Conservation (phyloP, 2,888 invertebrate species). For the Schizaphis graminum region DNA sequence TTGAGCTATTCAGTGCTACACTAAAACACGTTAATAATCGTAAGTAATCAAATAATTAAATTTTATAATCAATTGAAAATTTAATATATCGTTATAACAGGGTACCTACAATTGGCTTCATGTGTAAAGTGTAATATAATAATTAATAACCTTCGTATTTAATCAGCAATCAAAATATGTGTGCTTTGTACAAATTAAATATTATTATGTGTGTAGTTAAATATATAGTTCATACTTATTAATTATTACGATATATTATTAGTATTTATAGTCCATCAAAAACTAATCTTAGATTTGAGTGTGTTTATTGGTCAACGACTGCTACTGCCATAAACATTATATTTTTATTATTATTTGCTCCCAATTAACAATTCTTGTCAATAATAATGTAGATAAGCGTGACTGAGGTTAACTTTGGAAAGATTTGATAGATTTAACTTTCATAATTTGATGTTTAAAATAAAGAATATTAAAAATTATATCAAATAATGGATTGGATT, state of each 20-base stretch:
- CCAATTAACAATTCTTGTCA: not conserved
- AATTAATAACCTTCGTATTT: not conserved
- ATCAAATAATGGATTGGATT: not conserved
- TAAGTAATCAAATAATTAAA: not conserved
- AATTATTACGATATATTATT: not conserved
- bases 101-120: not conserved
- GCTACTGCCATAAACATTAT: not conserved
- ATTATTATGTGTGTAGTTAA: not conserved
- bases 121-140: not conserved
- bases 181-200: not conserved
- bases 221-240: not conserved
- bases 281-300: not conserved
- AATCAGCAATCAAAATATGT: constrained; percentile 4
- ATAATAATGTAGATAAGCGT: not conserved
- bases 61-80: constrained; percentile 4
- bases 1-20: not conserved
- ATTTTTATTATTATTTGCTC: not conserved
- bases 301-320: not conserved
- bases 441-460: not conserved
- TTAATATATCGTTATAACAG: not conserved
- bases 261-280: not conserved
- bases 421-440: not conserved
- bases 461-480: not conserved
- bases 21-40: not conserved
- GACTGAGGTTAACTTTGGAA: not conserved